Base-by-base conservation (phyloP, 2,888 invertebrate genomes). In the Zhengitettix transpicula region DNA sequence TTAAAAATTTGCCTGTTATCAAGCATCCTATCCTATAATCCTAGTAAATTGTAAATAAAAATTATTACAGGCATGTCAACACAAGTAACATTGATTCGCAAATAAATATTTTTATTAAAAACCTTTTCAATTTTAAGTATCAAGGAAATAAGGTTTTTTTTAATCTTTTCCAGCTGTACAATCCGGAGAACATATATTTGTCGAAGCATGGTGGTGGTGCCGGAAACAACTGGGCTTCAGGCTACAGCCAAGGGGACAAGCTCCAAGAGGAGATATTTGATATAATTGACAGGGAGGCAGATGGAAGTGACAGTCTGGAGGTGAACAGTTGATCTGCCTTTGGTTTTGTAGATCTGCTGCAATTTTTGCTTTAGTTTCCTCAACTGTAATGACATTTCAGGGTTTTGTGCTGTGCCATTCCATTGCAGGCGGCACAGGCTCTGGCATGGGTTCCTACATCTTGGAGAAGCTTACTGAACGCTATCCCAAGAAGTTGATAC, bases 201-300 rank as follows among this genome's bases (percentile, higher is more conserved):
- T 94, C 95, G 0, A 95, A 96, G 74, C 90, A 96, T 72, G 99
- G 98, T 10, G 98, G 97, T 58, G 98, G 99, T 61, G 99, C 99
- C 8, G 99, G 99, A 56, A 99, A 99, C 72, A 98, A 98, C 73
- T 99, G 99, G 99, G 98, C 98, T 0, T 90, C 90, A 15, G 99
- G 99, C 1, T 97, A 89, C 71, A 85, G 88, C 60, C 88, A 96
- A 74, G 96, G 95, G 14, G 94, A 94, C 71, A 87, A 85, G 68
- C 75, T 96, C 2, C 89, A 91, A 70, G 97, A 97, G 72, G 96
- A 97, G 75, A 89, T 98, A 52, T 96, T 98, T 76, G 97, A 99
- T 74, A 98, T 99, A 60, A 89, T 99, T 61, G 97, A 98, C 72
- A 81, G 97, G 67, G 98, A 99, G 75, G 98, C 97, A 7, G 99